A percentile compares a stretch with the other conserved stretches of the same genome.
Evolutionary conservation across 2,888 invertebrate species (phyloP).

Genomic region (Neoaliturus tenellus): DNA sequence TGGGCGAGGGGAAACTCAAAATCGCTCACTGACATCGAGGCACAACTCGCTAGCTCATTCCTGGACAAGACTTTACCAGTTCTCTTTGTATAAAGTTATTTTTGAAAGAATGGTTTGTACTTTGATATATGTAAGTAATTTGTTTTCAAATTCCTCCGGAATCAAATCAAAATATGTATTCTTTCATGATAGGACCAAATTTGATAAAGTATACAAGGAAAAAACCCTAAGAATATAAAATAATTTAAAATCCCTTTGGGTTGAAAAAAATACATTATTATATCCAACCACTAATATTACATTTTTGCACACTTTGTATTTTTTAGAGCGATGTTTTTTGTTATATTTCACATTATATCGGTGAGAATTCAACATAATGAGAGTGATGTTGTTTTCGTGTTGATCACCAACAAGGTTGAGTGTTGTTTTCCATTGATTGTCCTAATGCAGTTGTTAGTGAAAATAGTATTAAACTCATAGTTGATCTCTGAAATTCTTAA

Average conservation of each 20-base stretch:
- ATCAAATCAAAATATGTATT: not conserved
- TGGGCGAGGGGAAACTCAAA: slow-evolving; percentile 84
- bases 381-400: no score
- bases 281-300: no score
- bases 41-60: not conserved
- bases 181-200: not conserved
- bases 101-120: slow-evolving; percentile 6
- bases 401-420: no score
- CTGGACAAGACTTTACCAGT: not conserved
- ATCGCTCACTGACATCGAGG: slow-evolving; percentile 58
- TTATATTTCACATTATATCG: no score
- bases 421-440: no score
- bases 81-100: slow-evolving; percentile 20
- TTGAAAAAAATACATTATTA: no score
- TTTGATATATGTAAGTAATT: not conserved
- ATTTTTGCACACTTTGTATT: no score
- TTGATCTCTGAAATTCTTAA: not conserved
- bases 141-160: not conserved
- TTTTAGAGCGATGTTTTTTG: no score
- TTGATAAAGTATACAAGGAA: no score
- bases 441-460: not conserved
- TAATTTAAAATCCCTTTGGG: no score
- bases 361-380: no score
- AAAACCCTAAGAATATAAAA: no score
- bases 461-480: not conserved